Evolutionary conservation across 2,113 vertebrate species (phyloP).

Genomic region (Heloderma charlesbogerti): DNA sequence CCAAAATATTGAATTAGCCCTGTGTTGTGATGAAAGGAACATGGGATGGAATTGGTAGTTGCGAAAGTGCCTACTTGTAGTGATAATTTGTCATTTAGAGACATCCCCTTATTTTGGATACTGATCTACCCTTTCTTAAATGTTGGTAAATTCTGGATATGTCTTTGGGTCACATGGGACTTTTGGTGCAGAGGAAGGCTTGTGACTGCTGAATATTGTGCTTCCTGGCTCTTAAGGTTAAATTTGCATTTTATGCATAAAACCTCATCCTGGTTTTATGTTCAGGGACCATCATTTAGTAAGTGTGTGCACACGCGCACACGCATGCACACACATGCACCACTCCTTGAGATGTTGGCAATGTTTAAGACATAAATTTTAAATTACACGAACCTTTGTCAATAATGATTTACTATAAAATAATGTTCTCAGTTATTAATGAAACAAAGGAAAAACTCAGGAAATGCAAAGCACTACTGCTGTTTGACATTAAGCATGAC

Average conservation of each 20-base stretch:
- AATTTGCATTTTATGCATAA: neutral
- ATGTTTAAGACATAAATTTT: neutral
- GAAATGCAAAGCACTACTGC: neutral
- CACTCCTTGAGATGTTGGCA: neutral
- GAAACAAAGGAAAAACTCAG: neutral
- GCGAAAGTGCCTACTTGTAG: neutral
- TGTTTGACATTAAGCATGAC: conserved; percentile 5
- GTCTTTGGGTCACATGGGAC: neutral
- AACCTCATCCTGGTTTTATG: neutral
- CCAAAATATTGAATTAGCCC: neutral
- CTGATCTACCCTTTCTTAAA: neutral
- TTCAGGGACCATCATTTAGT: neutral
- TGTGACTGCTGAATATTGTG: too few relatives aligned
- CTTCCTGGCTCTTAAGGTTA: neutral
- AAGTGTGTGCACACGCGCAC: too few relatives aligned
- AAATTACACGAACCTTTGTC: neutral
- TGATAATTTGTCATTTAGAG: neutral
- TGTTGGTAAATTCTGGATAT: neutral
- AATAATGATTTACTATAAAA: neutral
- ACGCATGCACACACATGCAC: neutral
- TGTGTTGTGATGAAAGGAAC: neutral
- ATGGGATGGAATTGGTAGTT: neutral
- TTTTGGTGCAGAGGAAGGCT: too few relatives aligned
- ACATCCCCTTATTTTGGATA: neutral
- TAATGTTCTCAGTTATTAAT: neutral